phyloP scores from a whole-genome alignment of 2,888 invertebrate genomes.

The Torymus auratus region DNA sequence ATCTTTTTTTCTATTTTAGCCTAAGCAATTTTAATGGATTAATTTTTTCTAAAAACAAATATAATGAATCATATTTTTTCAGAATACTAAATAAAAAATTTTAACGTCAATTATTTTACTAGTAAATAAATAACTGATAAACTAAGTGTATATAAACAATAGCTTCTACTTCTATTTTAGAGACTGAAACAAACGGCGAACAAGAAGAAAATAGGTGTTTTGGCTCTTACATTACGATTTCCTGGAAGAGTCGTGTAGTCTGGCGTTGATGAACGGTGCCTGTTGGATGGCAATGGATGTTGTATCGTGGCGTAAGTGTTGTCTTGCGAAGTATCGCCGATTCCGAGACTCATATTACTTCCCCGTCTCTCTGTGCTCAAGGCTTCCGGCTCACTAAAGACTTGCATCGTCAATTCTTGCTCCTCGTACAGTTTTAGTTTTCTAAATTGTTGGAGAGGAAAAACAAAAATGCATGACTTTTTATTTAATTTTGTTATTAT shows the following conservation, averaged over 20 bases:
- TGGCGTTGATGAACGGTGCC: conserved; percentile 75
- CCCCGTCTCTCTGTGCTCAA: conserved; percentile 78
- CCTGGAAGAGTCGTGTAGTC: conserved; percentile 78
- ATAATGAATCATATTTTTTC: no score
- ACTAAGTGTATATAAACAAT: not conserved
- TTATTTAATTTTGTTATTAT: not conserved
- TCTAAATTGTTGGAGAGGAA: conserved; percentile 72
- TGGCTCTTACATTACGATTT: conserved; percentile 78
- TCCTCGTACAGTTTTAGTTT: conserved; percentile 93
- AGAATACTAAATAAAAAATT: no score
- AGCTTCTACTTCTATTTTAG: not conserved
- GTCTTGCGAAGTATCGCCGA: conserved; percentile 78
- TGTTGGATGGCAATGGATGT: conserved; percentile 78
- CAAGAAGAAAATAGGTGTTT: conserved; percentile 18
- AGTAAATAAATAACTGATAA: no score
- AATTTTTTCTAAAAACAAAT: no score
- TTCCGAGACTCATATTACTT: conserved; percentile 77
- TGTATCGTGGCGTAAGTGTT: conserved; percentile 90
- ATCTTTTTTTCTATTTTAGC: not conserved
- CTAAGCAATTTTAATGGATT: no score
- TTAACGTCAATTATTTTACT: no score
- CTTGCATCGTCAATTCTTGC: conserved; percentile 95
- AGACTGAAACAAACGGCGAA: not conserved
- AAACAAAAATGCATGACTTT: not conserved
- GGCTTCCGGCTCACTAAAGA: conserved; percentile 87